Conservation (phyloP, 2,888 invertebrate species). For the Cataglyphis rosenhaueri region DNA sequence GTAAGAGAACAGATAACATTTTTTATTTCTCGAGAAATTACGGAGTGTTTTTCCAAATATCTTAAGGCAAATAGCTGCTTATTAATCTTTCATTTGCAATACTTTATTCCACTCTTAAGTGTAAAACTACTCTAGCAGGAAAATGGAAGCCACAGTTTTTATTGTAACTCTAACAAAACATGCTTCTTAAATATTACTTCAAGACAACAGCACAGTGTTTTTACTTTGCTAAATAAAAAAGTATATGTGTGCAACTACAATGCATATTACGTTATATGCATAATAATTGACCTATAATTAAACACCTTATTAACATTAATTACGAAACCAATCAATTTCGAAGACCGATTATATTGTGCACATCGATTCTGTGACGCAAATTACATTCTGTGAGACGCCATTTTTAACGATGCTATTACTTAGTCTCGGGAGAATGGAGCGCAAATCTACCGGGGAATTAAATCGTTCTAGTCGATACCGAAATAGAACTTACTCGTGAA, state of each 20-base stretch:
- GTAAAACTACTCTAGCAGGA: neutral
- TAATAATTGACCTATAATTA: neutral
- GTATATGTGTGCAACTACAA: neutral
- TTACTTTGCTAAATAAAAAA: neutral
- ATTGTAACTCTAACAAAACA: neutral
- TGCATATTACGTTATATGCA: neutral
- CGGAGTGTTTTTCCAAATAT: neutral
- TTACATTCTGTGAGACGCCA: constrained; percentile 1
- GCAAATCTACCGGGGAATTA: constrained; percentile 41
- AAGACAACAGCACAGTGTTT: neutral
- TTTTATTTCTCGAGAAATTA: constrained; percentile 9
- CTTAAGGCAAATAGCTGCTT: constrained; percentile 12
- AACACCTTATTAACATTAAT: neutral
- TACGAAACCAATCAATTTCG: neutral
- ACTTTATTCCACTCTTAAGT: neutral
- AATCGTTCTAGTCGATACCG: constrained; percentile 34
- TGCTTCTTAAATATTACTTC: constrained; percentile 16
- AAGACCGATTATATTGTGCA: neutral
- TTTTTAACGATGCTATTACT: constrained; percentile 40
- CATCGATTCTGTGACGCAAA: neutral
- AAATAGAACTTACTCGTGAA: constrained; percentile 25
- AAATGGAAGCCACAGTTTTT: neutral
- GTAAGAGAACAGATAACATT: neutral
- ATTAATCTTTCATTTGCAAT: neutral
- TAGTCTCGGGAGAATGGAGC: constrained; percentile 23